A percentile compares a stretch with the other conserved stretches of the same genome.
These are phyloP conservation scores for Anticlea derivata DNA, from an alignment of 2,888 invertebrate genomes.

Conservation along the genomic window DNA sequence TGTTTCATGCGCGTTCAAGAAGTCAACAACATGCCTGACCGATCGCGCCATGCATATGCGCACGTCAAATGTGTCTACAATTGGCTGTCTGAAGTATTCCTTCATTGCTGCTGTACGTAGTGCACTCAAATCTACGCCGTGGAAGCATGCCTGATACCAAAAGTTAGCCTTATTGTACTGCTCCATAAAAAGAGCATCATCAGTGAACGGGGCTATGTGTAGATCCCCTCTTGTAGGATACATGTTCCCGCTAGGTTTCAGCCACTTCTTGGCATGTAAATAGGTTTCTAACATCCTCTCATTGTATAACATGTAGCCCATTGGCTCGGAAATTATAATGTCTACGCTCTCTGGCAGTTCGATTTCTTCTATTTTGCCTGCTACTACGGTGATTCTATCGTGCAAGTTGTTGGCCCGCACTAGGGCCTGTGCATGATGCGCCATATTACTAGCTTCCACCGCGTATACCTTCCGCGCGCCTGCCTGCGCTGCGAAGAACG, in stretches of 20 bases:
- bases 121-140: constrained; percentile 97
- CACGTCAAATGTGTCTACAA: constrained; percentile 99
- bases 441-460: constrained; percentile 99
- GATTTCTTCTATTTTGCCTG: constrained; percentile 99
- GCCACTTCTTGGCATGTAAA: constrained; percentile 99
- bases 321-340: constrained; percentile 98
- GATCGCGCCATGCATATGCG: constrained; percentile 98
- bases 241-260: constrained; percentile 97
- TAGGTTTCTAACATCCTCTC: constrained; percentile 99
- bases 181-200: constrained; percentile 98
- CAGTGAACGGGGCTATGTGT: constrained; percentile 98
- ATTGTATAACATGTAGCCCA: constrained; percentile 99
- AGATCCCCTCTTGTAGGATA: constrained; percentile 98
- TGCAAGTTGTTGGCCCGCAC: constrained; percentile 95
- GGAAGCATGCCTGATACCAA: constrained; percentile 99
- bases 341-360: constrained; percentile 97
- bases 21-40: constrained; percentile 96
- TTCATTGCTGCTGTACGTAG: constrained; percentile 97
- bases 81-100: constrained; percentile 98
- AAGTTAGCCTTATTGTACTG: constrained; percentile 99
- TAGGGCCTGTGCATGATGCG: constrained; percentile 95
- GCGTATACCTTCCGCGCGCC: constrained; percentile 98
- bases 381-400: constrained; percentile 95
- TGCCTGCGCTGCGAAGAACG: constrained; percentile 99
- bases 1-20: constrained; percentile 94